Conservation (phyloP, 2,797 vertebrate species). For the Myotis myotis region DNA sequence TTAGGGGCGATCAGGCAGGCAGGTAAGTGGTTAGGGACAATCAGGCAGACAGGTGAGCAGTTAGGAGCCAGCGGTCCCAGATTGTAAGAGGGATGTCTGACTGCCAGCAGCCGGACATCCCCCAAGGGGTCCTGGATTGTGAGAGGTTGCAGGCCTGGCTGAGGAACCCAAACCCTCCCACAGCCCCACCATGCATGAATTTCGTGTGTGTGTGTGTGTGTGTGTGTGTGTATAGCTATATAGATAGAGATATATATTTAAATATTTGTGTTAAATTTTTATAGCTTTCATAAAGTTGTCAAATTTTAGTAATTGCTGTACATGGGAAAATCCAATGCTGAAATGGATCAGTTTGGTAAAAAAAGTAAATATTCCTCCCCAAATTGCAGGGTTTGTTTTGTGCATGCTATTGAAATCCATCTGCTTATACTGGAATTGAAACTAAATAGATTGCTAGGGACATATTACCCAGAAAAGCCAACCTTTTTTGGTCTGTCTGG, state of each 20-base stretch:
- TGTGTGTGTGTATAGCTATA: no score
- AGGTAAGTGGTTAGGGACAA: no score
- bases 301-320: neutral
- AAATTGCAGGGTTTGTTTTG: constrained; percentile 21
- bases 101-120: no score
- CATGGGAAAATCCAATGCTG: neutral
- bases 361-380: constrained; percentile 22
- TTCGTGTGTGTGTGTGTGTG: no score
- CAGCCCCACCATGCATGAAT: no score
- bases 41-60: no score
- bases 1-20: no score
- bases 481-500: neutral
- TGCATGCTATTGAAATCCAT: constrained; percentile 15
- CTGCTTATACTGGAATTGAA: constrained; percentile 11
- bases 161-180: no score
- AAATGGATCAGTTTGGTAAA: neutral
- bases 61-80: no score
- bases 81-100: no score
- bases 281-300: neutral
- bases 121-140: no score
- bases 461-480: neutral
- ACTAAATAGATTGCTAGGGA: constrained; percentile 23
- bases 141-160: no score
- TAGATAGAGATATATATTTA: neutral
- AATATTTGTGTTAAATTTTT: neutral